A percentile compares a stretch with the other conserved stretches of the same genome.
Evolutionary conservation across 2,888 invertebrate genomes (phyloP).

Genomic region (Apomyelois bistriatella): DNA sequence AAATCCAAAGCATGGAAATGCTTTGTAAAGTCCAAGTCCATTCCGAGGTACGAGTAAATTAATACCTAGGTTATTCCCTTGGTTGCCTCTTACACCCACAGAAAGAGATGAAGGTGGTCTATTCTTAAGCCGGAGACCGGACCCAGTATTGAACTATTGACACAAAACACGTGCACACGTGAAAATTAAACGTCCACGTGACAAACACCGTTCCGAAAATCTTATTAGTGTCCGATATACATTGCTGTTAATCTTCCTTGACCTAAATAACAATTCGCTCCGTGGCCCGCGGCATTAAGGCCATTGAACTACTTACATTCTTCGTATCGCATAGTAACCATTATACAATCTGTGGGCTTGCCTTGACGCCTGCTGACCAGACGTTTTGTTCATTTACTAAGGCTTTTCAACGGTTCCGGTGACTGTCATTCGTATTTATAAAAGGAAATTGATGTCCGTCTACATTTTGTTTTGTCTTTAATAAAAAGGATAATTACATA

Average conservation of each 20-base stretch:
- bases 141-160: too few relatives aligned
- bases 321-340: background rate
- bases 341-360: too few relatives aligned
- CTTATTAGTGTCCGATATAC: constrained; percentile 4
- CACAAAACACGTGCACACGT: background rate
- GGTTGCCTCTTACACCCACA: too few relatives aligned
- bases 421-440: background rate
- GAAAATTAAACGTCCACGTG: background rate
- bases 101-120: too few relatives aligned
- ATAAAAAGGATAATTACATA: too few relatives aligned
- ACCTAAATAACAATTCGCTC: constrained; percentile 12
- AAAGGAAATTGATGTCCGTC: background rate
- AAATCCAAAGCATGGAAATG: too few relatives aligned
- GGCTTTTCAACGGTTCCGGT: constrained; percentile 6
- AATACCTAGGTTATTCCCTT: too few relatives aligned
- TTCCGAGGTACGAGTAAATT: too few relatives aligned
- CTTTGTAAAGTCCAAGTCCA: too few relatives aligned
- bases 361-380: constrained; percentile 1
- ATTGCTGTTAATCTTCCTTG: constrained; percentile 13
- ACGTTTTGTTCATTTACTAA: constrained; percentile 5
- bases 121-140: too few relatives aligned
- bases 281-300: background rate
- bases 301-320: constrained; percentile 4
- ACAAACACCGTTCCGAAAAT: constrained; percentile 11
- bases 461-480: background rate